Percentiles rank a stretch among this genome's conserved stretches.
Conservation (phyloP, 2,888 invertebrate species). For the Eubasilissa splendida region DNA sequence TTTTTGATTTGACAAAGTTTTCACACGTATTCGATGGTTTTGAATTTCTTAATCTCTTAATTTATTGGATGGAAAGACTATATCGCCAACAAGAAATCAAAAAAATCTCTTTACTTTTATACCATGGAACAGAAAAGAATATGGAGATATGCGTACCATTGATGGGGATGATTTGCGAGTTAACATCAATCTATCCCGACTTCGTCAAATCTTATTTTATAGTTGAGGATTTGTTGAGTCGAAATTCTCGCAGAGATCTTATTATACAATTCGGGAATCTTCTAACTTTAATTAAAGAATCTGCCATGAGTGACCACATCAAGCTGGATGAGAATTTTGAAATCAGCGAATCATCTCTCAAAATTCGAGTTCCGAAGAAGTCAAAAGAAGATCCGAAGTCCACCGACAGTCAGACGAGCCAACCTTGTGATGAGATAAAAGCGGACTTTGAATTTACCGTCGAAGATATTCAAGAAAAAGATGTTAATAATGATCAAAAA, state of each 20-base stretch:
- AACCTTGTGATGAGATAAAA: neutral
- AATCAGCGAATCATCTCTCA: neutral
- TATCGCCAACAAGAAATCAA: neutral
- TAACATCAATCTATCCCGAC: neutral
- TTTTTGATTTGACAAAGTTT: constrained; percentile 2
- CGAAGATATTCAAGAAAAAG: neutral
- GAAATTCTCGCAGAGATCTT: neutral
- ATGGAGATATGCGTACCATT: neutral
- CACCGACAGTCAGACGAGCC: neutral
- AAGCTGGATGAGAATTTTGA: constrained; percentile 11
- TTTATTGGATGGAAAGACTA: constrained; percentile 20
- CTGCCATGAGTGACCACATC: neutral
- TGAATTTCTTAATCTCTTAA: neutral
- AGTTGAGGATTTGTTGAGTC: constrained; percentile 8
- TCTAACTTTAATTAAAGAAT: neutral
- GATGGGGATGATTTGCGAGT: neutral
- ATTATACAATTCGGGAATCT: rapidly evolving
- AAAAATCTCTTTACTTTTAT: neutral
- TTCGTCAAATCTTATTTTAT: neutral
- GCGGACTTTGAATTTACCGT: neutral
- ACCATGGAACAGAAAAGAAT: constrained; percentile 2
- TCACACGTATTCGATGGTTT: neutral
- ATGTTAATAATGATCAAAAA: neutral
- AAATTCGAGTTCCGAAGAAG: neutral
- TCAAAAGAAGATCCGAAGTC: neutral